These are phyloP conservation scores for Porites divaricata DNA, from an alignment of 92 coral and sea anemone species.

Conservation along the genomic window DNA sequence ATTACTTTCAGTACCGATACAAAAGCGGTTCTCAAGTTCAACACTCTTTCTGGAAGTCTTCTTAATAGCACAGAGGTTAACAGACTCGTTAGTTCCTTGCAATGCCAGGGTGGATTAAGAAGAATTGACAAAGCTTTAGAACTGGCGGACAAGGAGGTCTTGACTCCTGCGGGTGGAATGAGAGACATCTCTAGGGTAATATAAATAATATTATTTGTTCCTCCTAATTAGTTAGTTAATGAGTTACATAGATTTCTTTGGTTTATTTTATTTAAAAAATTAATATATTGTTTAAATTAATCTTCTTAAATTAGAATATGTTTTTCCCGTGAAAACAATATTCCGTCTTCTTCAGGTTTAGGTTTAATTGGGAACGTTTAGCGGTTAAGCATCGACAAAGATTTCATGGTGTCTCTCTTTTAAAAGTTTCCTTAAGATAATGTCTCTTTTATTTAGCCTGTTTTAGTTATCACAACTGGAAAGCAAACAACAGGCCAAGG, in stretches of 20 bases:
- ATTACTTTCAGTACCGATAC: slow-evolving; percentile 57
- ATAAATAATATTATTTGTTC: no score
- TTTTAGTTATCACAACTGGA: slow-evolving; percentile 48
- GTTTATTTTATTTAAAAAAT: no score
- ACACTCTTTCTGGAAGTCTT: slow-evolving; percentile 58
- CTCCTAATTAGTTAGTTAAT: no score
- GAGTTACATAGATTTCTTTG: no score
- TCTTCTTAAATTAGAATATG: no score
- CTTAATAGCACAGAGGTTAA: slow-evolving; percentile 60
- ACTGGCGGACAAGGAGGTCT: slow-evolving; percentile 74
- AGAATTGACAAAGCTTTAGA: slow-evolving; percentile 73
- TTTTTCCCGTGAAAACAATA: no score
- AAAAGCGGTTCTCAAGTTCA: slow-evolving; percentile 54
- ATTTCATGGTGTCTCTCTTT: no score
- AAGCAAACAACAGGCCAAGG: slow-evolving; percentile 54
- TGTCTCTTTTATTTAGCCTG: slow-evolving; percentile 25
- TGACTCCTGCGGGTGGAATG: slow-evolving; percentile 57
- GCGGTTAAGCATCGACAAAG: no score
- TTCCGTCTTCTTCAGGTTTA: no score
- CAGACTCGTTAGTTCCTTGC: slow-evolving; percentile 50
- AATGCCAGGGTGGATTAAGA: slow-evolving; percentile 64
- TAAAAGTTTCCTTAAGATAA: no score
- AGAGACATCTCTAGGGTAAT: slow-evolving; percentile 24
- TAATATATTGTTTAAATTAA: no score
- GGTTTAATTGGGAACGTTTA: no score